Percentiles rank a stretch among this genome's conserved stretches.
These are phyloP conservation scores for Alviniconcha marisindica DNA, from an alignment of 1,140 invertebrate genomes.

Conservation along the genomic window DNA sequence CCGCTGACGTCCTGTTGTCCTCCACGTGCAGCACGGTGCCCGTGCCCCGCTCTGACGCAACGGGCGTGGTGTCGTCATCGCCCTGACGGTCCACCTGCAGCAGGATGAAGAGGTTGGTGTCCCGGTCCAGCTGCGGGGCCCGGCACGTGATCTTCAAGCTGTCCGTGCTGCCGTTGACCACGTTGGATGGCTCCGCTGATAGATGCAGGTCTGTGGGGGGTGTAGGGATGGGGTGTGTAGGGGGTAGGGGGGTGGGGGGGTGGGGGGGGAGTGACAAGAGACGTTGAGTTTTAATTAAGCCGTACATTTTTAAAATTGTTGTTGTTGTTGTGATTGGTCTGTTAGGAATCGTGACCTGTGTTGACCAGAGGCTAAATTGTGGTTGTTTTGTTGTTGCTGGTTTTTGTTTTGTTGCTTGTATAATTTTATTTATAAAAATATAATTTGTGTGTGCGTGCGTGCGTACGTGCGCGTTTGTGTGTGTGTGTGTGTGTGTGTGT, in stretches of 20 bases:
- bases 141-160: slow-evolving; percentile 10
- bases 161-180: slow-evolving; percentile 1
- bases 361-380: too few species aligned
- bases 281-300: too few species aligned
- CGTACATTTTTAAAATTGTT: too few species aligned
- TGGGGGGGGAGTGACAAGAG: not conserved
- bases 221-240: too few species aligned
- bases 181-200: not conserved
- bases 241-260: not conserved
- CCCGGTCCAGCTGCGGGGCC: not conserved
- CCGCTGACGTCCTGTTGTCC: not conserved
- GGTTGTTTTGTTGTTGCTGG: too few species aligned
- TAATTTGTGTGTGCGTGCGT: too few species aligned
- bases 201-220: not conserved
- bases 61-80: not conserved
- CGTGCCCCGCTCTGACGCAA: not conserved
- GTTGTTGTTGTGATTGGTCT: too few species aligned
- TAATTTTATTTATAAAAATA: too few species aligned
- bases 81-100: not conserved
- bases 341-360: too few species aligned
- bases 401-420: too few species aligned
- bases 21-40: not conserved
- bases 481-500: too few species aligned
- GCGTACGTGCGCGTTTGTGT: too few species aligned
- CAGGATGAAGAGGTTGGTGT: not conserved